These are phyloP conservation scores for Magallana nippona DNA, from an alignment of 2,888 invertebrate genomes.

Conservation along the genomic window DNA sequence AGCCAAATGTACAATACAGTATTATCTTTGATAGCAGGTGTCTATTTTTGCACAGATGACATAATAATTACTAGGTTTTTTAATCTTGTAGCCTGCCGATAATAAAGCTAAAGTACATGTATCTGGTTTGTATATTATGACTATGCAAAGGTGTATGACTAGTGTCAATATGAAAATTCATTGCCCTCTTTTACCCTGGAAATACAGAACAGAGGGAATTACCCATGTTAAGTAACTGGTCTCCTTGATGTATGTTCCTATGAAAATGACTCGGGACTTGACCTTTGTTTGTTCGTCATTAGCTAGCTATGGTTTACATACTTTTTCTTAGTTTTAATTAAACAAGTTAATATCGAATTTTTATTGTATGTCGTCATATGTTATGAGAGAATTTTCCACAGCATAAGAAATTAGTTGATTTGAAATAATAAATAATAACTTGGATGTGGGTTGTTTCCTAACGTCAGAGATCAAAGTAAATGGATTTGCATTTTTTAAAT, in stretches of 20 bases:
- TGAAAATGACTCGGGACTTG: not conserved
- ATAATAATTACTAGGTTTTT: too few species aligned
- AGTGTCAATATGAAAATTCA: too few species aligned
- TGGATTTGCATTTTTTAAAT: not conserved
- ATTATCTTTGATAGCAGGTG: too few species aligned
- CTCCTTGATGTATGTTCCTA: not conserved
- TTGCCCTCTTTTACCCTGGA: too few species aligned
- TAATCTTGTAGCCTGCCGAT: too few species aligned
- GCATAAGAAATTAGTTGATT: constrained; percentile 27
- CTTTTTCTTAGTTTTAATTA: constrained; percentile 16
- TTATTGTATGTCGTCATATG: not conserved
- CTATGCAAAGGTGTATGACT: too few species aligned
- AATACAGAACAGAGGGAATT: not conserved
- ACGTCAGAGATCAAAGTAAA: constrained; percentile 6
- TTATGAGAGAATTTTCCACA: not conserved
- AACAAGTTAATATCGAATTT: constrained; percentile 3
- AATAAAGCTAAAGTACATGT: too few species aligned
- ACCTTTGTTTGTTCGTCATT: constrained; percentile 19
- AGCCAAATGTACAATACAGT: too few species aligned
- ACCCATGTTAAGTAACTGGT: not conserved
- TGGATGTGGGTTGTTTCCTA: not conserved
- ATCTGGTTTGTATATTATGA: too few species aligned
- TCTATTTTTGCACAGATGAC: too few species aligned
- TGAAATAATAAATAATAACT: constrained; percentile 8
- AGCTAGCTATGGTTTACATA: not conserved